These are phyloP conservation scores for Montipora foliosa DNA, from an alignment of 64 coral and sea anemone species.

Conservation along the genomic window DNA sequence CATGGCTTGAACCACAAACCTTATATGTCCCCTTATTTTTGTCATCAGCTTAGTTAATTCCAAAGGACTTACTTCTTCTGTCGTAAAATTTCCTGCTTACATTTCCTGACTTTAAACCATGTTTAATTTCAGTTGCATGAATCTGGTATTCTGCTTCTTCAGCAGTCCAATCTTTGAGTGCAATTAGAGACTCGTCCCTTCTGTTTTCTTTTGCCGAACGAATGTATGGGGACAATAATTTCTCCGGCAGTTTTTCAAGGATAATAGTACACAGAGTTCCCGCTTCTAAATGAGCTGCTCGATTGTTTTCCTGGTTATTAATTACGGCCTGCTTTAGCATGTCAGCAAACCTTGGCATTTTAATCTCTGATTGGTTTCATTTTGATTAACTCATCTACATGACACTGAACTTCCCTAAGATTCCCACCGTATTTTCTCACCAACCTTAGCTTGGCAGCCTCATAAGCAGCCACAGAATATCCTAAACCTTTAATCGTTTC, in stretches of 20 bases:
- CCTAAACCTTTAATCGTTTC: constrained; percentile 61
- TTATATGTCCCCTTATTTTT: constrained; percentile 3
- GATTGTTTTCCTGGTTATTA: constrained; percentile 61
- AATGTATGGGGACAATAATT: constrained; percentile 28
- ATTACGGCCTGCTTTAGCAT: constrained; percentile 62
- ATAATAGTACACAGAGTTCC: constrained; percentile 74
- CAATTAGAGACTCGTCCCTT: constrained; percentile 2
- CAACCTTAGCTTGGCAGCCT: constrained; percentile 38
- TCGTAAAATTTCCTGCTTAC: not conserved
- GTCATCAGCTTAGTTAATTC: constrained; percentile 24
- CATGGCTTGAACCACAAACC: constrained; percentile 4
- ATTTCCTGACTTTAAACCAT: constrained; percentile 32
- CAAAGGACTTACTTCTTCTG: constrained; percentile 10
- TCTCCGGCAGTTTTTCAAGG: constrained; percentile 64
- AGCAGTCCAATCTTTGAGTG: constrained; percentile 55
- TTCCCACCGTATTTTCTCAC: constrained; percentile 64
- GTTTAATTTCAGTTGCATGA: constrained; percentile 50
- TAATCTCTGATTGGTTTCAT: constrained; percentile 64
- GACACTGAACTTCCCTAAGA: constrained; percentile 75
- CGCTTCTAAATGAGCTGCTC: constrained; percentile 66
- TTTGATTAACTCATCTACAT: constrained; percentile 61
- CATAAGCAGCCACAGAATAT: constrained; percentile 47
- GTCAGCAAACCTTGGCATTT: constrained; percentile 76
- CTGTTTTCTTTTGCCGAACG: constrained; percentile 26
- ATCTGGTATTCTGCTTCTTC: constrained; percentile 65